Percentiles rank a stretch among this genome's conserved stretches.
Evolutionary conservation across 2,113 vertebrate species (phyloP).

Genomic region (Gymnorhina tibicen): DNA sequence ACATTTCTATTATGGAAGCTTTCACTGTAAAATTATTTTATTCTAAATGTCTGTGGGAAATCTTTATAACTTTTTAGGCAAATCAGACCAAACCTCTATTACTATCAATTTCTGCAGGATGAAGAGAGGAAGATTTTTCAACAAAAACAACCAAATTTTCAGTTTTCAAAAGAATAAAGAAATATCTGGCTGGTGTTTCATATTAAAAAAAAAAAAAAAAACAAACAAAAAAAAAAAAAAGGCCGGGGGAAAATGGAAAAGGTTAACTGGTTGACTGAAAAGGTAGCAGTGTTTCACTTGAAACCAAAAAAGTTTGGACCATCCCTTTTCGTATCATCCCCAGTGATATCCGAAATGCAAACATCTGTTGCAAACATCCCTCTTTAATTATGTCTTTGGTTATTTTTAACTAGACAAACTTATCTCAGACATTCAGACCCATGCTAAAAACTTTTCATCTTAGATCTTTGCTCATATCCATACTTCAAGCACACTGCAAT

Average conservation of each 20-base stretch:
- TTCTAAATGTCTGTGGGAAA: background rate
- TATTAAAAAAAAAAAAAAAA: background rate
- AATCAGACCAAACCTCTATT: background rate
- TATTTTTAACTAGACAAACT: slow-evolving; percentile 45
- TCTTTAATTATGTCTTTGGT: slow-evolving; percentile 15
- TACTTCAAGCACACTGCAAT: background rate
- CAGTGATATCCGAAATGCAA: background rate
- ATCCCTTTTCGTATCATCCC: background rate
- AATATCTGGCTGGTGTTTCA: background rate
- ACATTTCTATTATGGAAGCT: background rate
- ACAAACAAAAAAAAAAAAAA: background rate
- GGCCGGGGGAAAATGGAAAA: background rate
- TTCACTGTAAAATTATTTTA: background rate
- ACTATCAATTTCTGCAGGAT: background rate
- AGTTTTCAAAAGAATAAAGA: background rate
- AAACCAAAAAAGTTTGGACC: background rate
- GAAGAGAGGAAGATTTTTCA: background rate
- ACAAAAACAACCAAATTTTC: background rate
- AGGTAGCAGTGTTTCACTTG: background rate
- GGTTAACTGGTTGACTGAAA: background rate
- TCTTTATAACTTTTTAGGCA: background rate
- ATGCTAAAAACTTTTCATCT: background rate
- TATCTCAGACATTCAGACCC: slow-evolving; percentile 1
- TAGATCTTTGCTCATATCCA: background rate
- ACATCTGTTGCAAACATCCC: slow-evolving; percentile 18